Conservation (phyloP, 2,888 invertebrate species). For the Agonopterix heracliana region DNA sequence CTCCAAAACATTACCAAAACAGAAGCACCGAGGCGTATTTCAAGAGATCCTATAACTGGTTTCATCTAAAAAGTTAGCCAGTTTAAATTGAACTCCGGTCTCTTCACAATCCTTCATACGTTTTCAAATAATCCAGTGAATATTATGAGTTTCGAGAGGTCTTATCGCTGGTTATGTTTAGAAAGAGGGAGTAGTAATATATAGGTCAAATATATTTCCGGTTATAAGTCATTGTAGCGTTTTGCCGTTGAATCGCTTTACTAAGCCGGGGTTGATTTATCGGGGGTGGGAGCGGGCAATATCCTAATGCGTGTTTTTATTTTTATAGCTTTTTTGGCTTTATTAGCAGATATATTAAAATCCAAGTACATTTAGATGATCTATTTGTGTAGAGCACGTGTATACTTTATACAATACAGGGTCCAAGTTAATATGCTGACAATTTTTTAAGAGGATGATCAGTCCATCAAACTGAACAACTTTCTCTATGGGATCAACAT, state of each 20-base stretch:
- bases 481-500: no score
- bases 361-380: no score
- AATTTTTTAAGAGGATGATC: no score
- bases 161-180: constrained; percentile 13
- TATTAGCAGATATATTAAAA: no score
- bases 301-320: constrained; percentile 25
- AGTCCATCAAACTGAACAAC: no score
- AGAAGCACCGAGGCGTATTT: constrained; percentile 11
- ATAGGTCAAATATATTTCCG: constrained; percentile 63
- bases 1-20: constrained; percentile 6
- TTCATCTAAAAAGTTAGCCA: constrained; percentile 29
- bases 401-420: no score
- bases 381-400: no score
- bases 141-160: constrained; percentile 8
- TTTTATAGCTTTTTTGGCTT: neutral
- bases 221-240: constrained; percentile 61
- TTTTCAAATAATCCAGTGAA: neutral
- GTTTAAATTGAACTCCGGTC: constrained; percentile 21
- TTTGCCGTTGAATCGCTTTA: constrained; percentile 51
- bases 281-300: constrained; percentile 25
- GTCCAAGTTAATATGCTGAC: no score
- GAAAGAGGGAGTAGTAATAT: constrained; percentile 25
- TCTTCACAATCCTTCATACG: neutral
- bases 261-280: constrained; percentile 58
- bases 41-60: constrained; percentile 27